Evolutionary conservation across 2,888 invertebrate species (phyloP).

Genomic region (Agriopis leucophaearia): DNA sequence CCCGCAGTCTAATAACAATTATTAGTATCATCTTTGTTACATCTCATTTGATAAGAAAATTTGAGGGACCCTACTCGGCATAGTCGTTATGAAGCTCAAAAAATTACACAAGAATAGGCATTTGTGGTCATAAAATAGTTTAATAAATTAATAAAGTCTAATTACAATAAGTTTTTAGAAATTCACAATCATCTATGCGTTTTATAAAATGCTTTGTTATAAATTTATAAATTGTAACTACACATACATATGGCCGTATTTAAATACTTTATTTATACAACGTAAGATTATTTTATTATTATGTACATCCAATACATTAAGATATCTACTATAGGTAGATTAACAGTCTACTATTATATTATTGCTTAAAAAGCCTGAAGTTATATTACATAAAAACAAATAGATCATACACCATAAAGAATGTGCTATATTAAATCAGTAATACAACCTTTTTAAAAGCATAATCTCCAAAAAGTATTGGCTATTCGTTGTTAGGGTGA

Average conservation of each 20-base stretch:
- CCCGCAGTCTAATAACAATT: too few species aligned
- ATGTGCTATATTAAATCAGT: background rate
- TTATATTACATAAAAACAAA: background rate
- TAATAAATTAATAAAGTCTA: slow-evolving; percentile 46
- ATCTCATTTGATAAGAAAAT: too few species aligned
- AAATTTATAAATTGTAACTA: slow-evolving; percentile 23
- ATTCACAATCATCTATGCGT: slow-evolving; percentile 20
- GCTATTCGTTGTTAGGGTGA: slow-evolving; percentile 8
- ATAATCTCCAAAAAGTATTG: background rate
- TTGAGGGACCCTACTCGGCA: background rate
- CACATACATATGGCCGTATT: slow-evolving; percentile 24
- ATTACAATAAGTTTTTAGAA: slow-evolving; percentile 13
- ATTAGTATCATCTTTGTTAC: too few species aligned
- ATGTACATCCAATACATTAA: slow-evolving; percentile 8
- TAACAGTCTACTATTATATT: background rate
- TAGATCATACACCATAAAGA: background rate
- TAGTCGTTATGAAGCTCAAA: background rate
- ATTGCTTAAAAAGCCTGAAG: too few species aligned
- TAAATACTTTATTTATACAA: background rate
- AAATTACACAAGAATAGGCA: background rate
- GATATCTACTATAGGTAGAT: background rate
- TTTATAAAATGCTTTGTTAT: slow-evolving; percentile 18
- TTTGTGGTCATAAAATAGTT: slow-evolving; percentile 26
- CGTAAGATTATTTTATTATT: background rate
- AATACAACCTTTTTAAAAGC: too few species aligned